Percentiles rank a stretch among this genome's conserved stretches.
Evolutionary conservation across 1,140 invertebrate genomes (phyloP).

Genomic region (Ctenoplectra terminalis): DNA sequence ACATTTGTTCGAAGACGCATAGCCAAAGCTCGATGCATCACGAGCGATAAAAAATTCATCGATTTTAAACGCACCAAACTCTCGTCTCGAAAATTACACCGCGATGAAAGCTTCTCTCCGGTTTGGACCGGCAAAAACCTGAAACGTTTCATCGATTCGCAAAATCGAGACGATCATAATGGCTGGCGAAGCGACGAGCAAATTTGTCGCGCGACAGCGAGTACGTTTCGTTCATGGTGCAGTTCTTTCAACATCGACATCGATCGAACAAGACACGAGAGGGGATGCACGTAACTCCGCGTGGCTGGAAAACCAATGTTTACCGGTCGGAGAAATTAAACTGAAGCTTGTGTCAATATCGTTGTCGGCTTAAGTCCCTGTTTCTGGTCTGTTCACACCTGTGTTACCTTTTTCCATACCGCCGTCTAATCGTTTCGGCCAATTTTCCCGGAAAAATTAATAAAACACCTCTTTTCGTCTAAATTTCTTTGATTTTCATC

Average conservation of each 20-base stretch:
- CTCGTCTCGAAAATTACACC: background rate
- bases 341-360: constrained; percentile 82
- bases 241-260: constrained; percentile 26
- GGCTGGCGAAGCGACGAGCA: background rate
- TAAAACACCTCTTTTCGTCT: too few relatives aligned
- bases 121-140: too few relatives aligned
- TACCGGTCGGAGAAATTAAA: constrained; percentile 80
- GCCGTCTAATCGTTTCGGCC: constrained; percentile 27
- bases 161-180: constrained; percentile 9
- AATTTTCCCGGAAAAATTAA: constrained; percentile 18
- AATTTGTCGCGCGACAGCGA: constrained; percentile 26
- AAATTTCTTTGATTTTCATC: background rate
- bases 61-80: constrained; percentile 10
- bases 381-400: constrained; percentile 59
- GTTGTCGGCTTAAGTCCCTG: constrained; percentile 78
- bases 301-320: constrained; percentile 78
- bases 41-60: constrained; percentile 1
- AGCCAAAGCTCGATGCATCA: background rate
- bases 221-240: background rate
- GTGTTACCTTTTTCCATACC: constrained; percentile 73
- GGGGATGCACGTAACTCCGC: constrained; percentile 40
- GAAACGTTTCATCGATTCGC: background rate
- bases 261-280: constrained; percentile 33
- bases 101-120: background rate
- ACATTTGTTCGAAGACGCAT: background rate